Base-by-base conservation (phyloP, 2,113 vertebrate genomes). In the Panurus biarmicus region DNA sequence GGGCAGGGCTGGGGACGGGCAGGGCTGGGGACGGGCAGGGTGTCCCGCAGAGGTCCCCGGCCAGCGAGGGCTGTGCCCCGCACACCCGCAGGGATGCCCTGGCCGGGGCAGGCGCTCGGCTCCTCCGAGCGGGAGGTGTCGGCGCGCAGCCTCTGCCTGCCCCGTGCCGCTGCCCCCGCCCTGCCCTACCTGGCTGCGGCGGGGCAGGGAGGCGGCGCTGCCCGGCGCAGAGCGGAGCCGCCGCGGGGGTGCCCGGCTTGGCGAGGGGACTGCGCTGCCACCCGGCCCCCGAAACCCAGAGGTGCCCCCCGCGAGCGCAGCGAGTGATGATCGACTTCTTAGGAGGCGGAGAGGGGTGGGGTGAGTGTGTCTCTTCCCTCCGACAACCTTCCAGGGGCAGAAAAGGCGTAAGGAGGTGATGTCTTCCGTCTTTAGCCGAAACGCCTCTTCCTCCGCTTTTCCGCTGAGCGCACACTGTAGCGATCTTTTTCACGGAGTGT, bases 251-350 rank as follows among this genome's bases (percentile, higher is more conserved):
- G 8, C 28, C 26, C 3, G 42, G 51, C 16, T 35, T 3, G 20
- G 10, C 20, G 3, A 16, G 38, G 31, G 24, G 18, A 29, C 40
- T 9, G 58, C 10, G 62, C n/a, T n/a, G 47, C 0, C 76, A 5
- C 4, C 50, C 10, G 7, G 9, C 2, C 13, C 9, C 31, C 26
- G 13, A 19, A 40, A 50, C 6, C 3, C 61, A 1, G 53, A 4
- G 15, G 1, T 2, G 71, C 1, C 7, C 8, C n/a, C 31, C 5
- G 9, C 3, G 1, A 25, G 71, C 35, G 9, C 20, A 19, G 28
- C 6, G 33, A 17, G 42, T 0, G 61, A 47, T 6, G 35, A 40
- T 6, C 10, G 9, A 2, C 18, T 14, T 3, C 17, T 16, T 4
- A 42, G 38, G 35, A 31, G 64, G 17, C 7, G 14, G 18, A 23